These are phyloP conservation scores for Tupaia chinensis DNA, from an alignment of 2,113 vertebrate genomes.

Conservation along the genomic window DNA sequence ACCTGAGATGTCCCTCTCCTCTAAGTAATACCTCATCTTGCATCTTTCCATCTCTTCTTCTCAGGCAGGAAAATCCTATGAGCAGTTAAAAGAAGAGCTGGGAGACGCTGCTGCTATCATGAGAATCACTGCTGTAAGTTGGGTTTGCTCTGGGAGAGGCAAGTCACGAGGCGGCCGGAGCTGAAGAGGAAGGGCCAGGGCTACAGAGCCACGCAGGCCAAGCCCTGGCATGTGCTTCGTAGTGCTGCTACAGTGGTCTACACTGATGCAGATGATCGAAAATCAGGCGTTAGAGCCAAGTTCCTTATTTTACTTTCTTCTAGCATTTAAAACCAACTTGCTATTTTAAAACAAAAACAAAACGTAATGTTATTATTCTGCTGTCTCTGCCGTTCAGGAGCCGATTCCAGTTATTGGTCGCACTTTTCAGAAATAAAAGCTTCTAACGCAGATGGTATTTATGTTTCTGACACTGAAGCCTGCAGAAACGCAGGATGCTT, in stretches of 20 bases:
- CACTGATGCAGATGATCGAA: not conserved
- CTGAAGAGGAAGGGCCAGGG: not conserved
- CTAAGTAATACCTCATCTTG: not conserved
- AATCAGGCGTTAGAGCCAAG: conserved; percentile 10
- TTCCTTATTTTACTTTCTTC: not conserved
- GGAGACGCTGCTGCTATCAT: conserved; percentile 84
- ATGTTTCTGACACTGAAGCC: not conserved
- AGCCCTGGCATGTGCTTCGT: not conserved
- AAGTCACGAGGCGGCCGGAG: not conserved
- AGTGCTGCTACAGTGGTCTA: not conserved
- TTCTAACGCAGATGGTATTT: conserved; percentile 11
- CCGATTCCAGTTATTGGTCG: conserved; percentile 31
- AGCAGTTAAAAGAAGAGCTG: conserved; percentile 92
- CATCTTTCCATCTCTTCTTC: conserved; percentile 65
- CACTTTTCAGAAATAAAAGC: conserved; percentile 50
- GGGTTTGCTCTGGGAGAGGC: not conserved
- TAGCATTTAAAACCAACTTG: not conserved
- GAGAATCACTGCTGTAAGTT: conserved; percentile 84
- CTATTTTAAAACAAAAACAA: not conserved
- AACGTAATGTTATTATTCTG: conserved; percentile 32
- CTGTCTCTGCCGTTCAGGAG: conserved; percentile 20
- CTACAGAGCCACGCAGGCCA: not conserved
- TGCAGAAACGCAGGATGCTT: not conserved
- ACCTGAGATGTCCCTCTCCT: not conserved
- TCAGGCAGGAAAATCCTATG: conserved; percentile 92